Conservation (phyloP, 2,797 vertebrate species). For the Betta splendens region DNA sequence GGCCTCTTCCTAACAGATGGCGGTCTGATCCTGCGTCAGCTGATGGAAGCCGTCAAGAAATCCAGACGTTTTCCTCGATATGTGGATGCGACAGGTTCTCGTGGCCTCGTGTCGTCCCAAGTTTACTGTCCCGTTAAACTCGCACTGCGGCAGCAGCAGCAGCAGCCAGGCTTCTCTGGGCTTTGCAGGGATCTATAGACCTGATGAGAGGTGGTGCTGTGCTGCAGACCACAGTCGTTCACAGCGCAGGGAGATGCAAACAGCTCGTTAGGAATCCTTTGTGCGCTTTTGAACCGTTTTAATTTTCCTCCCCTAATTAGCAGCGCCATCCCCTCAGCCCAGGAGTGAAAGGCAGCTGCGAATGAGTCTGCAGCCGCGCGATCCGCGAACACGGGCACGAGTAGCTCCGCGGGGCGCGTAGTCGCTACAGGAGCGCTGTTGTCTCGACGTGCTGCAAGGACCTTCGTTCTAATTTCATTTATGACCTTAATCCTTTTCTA, state of each 20-base stretch:
- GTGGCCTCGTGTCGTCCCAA: too few species aligned
- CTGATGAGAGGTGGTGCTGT: conserved; percentile 57
- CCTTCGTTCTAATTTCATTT: background rate
- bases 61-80: conserved; percentile 14
- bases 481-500: conserved; percentile 7
- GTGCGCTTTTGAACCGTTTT: conserved; percentile 53
- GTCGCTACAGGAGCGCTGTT: conserved; percentile 40
- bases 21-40: conserved; percentile 55
- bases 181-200: conserved; percentile 57
- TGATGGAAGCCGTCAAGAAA: conserved; percentile 27
- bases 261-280: conserved; percentile 54
- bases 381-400: conserved; percentile 49
- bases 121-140: conserved; percentile 45
- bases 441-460: conserved; percentile 10
- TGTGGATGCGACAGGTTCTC: conserved; percentile 46
- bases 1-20: conserved; percentile 60
- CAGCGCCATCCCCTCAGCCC: conserved; percentile 36
- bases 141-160: conserved; percentile 54
- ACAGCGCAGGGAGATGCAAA: conserved; percentile 37
- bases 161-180: conserved; percentile 33
- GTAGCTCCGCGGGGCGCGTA: conserved; percentile 42
- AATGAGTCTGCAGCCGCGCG: conserved; percentile 62
- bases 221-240: conserved; percentile 34
- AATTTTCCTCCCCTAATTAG: conserved; percentile 59
- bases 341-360: conserved; percentile 48